Percentiles rank a stretch among this genome's conserved stretches.
phyloP scores from a whole-genome alignment of 2,797 vertebrate genomes.

The Ctenosaura bakeri region DNA sequence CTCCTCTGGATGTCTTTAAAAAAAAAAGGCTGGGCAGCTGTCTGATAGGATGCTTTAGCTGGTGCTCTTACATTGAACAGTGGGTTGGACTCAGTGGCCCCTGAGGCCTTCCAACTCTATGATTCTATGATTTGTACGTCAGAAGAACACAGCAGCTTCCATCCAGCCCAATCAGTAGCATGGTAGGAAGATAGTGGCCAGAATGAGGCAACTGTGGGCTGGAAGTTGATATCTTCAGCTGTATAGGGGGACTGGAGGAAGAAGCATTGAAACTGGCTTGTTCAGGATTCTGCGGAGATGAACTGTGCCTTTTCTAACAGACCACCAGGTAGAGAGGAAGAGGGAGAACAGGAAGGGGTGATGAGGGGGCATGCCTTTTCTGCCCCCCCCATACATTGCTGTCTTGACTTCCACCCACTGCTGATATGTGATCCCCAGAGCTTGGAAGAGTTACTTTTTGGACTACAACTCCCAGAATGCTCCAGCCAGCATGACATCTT shows the following conservation, averaged over 20 bases:
- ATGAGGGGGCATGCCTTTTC: neutral
- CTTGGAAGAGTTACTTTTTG: neutral
- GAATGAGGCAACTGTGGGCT: neutral
- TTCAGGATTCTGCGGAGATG: neutral
- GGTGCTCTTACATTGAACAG: too few species aligned
- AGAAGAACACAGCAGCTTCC: neutral
- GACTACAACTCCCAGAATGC: neutral
- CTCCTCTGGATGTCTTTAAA: neutral
- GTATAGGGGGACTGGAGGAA: neutral
- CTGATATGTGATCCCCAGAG: neutral
- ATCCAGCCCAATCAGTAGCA: neutral
- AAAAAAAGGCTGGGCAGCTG: neutral
- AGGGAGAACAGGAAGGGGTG: neutral
- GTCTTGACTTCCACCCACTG: neutral
- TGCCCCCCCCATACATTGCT: neutral
- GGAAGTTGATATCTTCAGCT: neutral
- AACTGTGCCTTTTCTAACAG: neutral
- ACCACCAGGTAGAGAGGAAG: neutral
- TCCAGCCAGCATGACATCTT: neutral
- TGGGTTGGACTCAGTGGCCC: too few species aligned
- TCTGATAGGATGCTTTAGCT: too few species aligned
- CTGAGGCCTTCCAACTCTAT: neutral
- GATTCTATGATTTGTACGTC: neutral
- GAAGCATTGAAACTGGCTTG: neutral
- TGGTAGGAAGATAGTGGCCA: neutral